Percentiles rank a stretch among this genome's conserved stretches.
These are phyloP conservation scores for Sciurus vulgaris DNA, from an alignment of 2,797 vertebrate genomes.

Conservation along the genomic window DNA sequence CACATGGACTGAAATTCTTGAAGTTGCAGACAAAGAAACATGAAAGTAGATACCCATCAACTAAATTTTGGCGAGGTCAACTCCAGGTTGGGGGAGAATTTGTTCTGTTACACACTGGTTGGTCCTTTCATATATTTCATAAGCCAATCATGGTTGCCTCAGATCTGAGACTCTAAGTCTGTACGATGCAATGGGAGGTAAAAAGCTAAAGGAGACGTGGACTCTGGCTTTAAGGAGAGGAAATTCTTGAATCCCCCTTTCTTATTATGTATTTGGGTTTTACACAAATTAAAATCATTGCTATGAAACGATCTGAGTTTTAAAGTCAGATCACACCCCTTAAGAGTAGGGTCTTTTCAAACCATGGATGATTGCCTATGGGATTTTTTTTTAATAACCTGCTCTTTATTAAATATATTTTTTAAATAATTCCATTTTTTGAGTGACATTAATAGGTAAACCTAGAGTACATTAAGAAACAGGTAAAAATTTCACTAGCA, in stretches of 20 bases:
- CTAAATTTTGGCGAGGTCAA: constrained; percentile 49
- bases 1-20: neutral
- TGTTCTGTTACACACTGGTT: neutral
- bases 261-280: constrained; percentile 10
- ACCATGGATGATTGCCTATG: neutral
- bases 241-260: neutral
- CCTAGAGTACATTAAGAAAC: neutral
- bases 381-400: neutral
- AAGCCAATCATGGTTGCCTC: neutral
- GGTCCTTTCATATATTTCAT: constrained; percentile 18
- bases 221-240: neutral
- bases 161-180: neutral
- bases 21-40: constrained; percentile 19
- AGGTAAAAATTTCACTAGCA: neutral
- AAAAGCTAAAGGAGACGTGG: neutral
- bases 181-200: neutral
- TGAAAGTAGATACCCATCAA: constrained; percentile 26
- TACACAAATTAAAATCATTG: constrained; percentile 43
- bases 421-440: neutral
- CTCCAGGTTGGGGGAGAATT: neutral
- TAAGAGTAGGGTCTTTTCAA: constrained; percentile 22
- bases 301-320: constrained; percentile 28
- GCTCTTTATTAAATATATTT: constrained; percentile 18
- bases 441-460: neutral
- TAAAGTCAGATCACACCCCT: neutral